These are phyloP conservation scores for Onychomys leucogaster DNA, from an alignment of 2,797 vertebrate species.

Conservation along the genomic window DNA sequence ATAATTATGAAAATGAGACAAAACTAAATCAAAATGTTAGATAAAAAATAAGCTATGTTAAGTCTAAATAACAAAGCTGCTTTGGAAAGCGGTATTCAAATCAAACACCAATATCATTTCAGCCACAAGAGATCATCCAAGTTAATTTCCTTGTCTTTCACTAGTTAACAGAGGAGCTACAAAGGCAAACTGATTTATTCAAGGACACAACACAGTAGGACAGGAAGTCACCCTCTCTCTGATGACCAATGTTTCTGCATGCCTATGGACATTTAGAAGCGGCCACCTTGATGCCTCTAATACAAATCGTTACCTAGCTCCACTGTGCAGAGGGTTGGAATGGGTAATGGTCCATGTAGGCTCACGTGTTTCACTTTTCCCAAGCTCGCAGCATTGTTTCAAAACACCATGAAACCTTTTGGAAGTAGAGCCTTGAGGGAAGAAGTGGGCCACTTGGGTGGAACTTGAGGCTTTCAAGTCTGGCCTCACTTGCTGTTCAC, in stretches of 20 bases:
- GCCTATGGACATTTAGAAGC: background rate
- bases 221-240: background rate
- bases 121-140: background rate
- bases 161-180: background rate
- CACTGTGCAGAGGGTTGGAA: background rate
- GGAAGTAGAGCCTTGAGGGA: background rate
- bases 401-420: background rate
- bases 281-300: background rate
- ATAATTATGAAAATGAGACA: slow-evolving; percentile 42
- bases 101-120: background rate
- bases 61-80: slow-evolving; percentile 13
- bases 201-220: background rate
- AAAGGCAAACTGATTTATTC: slow-evolving; percentile 16
- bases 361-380: background rate
- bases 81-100: slow-evolving; percentile 19
- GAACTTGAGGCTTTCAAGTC: background rate
- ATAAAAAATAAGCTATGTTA: slow-evolving; percentile 39
- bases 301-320: background rate
- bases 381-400: background rate
- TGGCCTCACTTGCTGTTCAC: background rate
- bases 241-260: background rate
- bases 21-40: slow-evolving; percentile 7
- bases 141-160: background rate
- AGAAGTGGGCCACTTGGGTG: background rate
- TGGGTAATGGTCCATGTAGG: background rate